phyloP scores from a whole-genome alignment of 2,113 vertebrate species.

The Sinocyclocheilus maitianheensis region DNA sequence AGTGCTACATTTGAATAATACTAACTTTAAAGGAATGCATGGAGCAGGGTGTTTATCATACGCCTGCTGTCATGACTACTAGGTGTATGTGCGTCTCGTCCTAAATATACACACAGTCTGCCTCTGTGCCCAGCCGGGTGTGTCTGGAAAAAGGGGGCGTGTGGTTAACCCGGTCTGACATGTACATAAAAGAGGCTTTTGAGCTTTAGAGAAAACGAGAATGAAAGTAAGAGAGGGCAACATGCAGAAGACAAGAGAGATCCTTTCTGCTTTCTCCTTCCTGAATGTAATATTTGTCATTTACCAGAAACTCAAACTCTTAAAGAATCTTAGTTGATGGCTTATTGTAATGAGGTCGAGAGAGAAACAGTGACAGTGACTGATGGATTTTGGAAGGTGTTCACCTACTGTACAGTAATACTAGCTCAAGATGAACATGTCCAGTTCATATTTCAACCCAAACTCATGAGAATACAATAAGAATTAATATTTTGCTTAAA shows the following conservation, averaged over 20 bases:
- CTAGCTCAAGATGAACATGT: neutral
- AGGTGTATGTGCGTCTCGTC: neutral
- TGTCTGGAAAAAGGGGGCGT: constrained; percentile 39
- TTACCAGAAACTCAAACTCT: neutral
- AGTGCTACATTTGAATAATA: neutral
- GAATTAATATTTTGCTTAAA: neutral
- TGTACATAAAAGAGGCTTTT: constrained; percentile 29
- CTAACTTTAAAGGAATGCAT: neutral
- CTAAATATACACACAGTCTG: constrained; percentile 19
- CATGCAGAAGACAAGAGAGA: constrained; percentile 5
- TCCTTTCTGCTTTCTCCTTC: neutral
- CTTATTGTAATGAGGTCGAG: neutral
- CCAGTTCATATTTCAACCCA: neutral
- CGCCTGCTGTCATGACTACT: neutral
- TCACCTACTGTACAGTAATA: constrained; percentile 2
- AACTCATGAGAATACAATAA: neutral
- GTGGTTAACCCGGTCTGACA: constrained; percentile 1
- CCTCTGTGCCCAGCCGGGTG: constrained; percentile 32
- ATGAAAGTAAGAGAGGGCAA: neutral
- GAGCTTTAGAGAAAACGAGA: neutral
- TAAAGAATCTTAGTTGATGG: neutral
- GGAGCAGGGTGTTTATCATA: constrained; percentile 19
- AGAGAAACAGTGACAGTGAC: neutral
- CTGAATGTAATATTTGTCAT: neutral
- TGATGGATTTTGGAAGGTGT: constrained; percentile 8